Base-by-base conservation (phyloP, 2,888 invertebrate genomes). In the Megalurothrips usitatus region DNA sequence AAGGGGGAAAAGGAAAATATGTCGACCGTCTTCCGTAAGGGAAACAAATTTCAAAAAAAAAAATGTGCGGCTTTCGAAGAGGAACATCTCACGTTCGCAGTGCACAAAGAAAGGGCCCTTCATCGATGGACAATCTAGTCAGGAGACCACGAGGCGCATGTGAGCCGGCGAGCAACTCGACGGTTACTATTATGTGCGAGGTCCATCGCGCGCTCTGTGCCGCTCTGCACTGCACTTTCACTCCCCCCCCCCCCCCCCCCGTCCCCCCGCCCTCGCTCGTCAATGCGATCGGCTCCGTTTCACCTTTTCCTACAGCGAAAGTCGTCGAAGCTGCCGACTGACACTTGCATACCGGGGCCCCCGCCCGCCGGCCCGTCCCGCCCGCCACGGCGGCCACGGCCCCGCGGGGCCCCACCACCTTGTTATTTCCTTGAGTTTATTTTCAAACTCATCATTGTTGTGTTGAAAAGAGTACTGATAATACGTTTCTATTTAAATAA, bases 401-500 rank as follows among this genome's bases (percentile, higher is more conserved):
- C 34, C 34, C 34, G 34, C 34, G 3, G 34, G 34, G 34, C 34
- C 34, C 34, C 34, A 43, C 2, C 6, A 43, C 2, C 34, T 43
- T 43, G 14, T 58, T 58, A 17, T 58, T 58, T 58, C 52, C 14
- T 52, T 52, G 52, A 52, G 52, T 58, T 58, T 58, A 58, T 58
- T 58, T 58, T 58, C 6, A 58, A 58, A 58, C 58, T 58, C 58
- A 58, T 58, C 19, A 58, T 58, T 58, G 58, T 58, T 58, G 58
- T 58, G 58, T 58, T 58, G 14, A 17, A 43, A 43, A 43, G 34
- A 58, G 58, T 19, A 58, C 58, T 58, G 58, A 58, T 58, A 19
- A 14, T 58, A 17, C 58, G 58, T 58, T 58, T 58, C 58, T 58
- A 58, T 58, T 58, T 58, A 58, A 58, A 58, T 58, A 58, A 58